These are phyloP conservation scores for Dicycla oo DNA, from an alignment of 2,888 invertebrate species.

Conservation along the genomic window DNA sequence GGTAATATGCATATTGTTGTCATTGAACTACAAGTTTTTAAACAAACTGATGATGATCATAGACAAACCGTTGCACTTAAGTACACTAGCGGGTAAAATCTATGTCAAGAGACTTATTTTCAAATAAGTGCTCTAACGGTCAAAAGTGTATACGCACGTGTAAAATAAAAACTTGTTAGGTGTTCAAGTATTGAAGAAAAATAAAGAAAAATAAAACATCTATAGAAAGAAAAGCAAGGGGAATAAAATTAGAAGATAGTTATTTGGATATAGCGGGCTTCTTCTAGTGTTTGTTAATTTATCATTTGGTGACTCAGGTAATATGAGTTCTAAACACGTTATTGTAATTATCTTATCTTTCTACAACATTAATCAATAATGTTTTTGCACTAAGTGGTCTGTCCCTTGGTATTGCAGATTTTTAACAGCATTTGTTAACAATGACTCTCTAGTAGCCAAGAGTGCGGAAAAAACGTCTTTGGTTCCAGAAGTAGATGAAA, in stretches of 20 bases:
- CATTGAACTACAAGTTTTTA: constrained; percentile 12
- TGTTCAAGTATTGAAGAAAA: constrained; percentile 35
- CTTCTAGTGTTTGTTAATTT: background rate
- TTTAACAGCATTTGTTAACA: background rate
- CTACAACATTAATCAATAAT: background rate
- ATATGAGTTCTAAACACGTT: too few relatives aligned
- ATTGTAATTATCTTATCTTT: too few relatives aligned
- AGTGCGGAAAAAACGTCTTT: background rate
- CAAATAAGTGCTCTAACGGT: constrained; percentile 55
- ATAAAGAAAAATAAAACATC: background rate
- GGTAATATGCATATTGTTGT: background rate
- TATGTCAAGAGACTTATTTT: constrained; percentile 53
- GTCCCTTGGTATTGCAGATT: background rate
- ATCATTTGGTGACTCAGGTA: background rate
- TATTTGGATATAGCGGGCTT: background rate
- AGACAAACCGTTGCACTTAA: constrained; percentile 48
- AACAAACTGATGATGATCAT: constrained; percentile 18
- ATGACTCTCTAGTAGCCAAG: background rate
- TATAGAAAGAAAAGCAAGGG: background rate
- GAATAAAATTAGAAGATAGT: background rate
- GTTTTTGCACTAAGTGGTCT: background rate
- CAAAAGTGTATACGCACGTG: constrained; percentile 10
- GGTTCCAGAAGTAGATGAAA: constrained; percentile 8
- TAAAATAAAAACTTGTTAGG: constrained; percentile 3
- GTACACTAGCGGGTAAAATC: constrained; percentile 37